These are phyloP conservation scores for Pollachius pollachius DNA, from an alignment of 2,113 vertebrate genomes.

Conservation along the genomic window DNA sequence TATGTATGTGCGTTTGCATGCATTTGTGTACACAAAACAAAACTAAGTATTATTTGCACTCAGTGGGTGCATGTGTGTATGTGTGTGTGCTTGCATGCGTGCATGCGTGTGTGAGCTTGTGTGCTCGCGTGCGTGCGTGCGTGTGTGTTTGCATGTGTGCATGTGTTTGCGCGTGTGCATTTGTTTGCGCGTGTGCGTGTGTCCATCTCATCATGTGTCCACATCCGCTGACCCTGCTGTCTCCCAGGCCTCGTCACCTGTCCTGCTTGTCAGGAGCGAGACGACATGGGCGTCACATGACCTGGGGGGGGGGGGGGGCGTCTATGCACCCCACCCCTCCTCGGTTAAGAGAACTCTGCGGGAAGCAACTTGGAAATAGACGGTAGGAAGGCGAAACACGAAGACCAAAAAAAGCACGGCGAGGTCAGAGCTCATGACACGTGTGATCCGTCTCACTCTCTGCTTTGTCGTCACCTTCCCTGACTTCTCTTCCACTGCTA, in stretches of 20 bases:
- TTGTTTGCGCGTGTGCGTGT: neutral
- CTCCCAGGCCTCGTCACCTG: conserved; percentile 12
- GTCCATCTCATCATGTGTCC: neutral
- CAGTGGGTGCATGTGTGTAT: neutral
- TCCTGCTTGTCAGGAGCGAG: neutral
- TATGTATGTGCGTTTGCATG: no score
- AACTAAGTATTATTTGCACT: no score
- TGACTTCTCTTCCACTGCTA: neutral
- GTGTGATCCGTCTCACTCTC: conserved; percentile 20
- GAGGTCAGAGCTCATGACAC: conserved; percentile 18
- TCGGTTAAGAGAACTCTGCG: no score
- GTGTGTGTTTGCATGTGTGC: no score
- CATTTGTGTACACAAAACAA: no score
- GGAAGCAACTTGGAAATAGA: conserved; percentile 5
- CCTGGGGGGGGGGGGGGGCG: no score
- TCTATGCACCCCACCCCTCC: no score
- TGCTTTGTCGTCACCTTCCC: conserved; percentile 4
- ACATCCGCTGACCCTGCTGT: conserved; percentile 8
- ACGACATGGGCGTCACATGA: no score
- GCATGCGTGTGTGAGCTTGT: neutral
- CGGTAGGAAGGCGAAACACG: conserved; percentile 1
- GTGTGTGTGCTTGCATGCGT: conserved; percentile 1
- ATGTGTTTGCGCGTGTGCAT: neutral
- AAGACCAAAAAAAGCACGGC: conserved; percentile 4
- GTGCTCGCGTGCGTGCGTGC: no score